Evolutionary conservation across 2,888 invertebrate species (phyloP).

Genomic region (Seira ritae): DNA sequence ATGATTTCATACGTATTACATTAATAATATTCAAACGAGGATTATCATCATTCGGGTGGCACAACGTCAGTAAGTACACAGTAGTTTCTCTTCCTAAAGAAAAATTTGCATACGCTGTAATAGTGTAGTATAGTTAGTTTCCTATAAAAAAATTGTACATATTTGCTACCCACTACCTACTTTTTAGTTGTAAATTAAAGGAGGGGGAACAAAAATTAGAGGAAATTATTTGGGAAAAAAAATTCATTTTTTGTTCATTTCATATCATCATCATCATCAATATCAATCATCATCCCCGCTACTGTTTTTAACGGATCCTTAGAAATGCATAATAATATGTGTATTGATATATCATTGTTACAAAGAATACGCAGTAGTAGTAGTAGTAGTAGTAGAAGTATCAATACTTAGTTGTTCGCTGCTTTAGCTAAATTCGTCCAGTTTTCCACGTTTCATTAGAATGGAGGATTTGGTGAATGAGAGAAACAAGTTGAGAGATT

Average conservation of each 20-base stretch:
- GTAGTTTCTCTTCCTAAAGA: constrained; percentile 26
- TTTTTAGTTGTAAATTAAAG: constrained; percentile 44
- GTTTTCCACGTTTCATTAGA: constrained; percentile 29
- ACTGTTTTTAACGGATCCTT: neutral
- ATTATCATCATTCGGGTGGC: constrained; percentile 56
- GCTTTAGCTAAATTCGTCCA: constrained; percentile 42
- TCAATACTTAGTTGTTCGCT: constrained; percentile 44
- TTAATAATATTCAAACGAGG: constrained; percentile 31
- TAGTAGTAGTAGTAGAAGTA: neutral
- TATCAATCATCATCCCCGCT: no score
- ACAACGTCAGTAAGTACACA: constrained; percentile 54
- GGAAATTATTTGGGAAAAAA: constrained; percentile 47
- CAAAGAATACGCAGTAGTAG: constrained; percentile 40
- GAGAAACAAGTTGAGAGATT: no score
- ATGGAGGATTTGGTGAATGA: constrained; percentile 15
- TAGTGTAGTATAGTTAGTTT: neutral
- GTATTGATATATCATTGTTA: constrained; percentile 42
- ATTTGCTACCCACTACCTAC: no score
- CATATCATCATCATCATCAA: no score
- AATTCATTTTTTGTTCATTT: constrained; percentile 26
- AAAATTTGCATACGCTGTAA: neutral
- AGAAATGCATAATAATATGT: constrained; percentile 31
- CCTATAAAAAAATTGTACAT: no score
- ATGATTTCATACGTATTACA: no score
- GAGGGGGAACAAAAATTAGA: neutral